Evolutionary conservation across 1,140 invertebrate species (phyloP).

Genomic region (Charaxes varanes): DNA sequence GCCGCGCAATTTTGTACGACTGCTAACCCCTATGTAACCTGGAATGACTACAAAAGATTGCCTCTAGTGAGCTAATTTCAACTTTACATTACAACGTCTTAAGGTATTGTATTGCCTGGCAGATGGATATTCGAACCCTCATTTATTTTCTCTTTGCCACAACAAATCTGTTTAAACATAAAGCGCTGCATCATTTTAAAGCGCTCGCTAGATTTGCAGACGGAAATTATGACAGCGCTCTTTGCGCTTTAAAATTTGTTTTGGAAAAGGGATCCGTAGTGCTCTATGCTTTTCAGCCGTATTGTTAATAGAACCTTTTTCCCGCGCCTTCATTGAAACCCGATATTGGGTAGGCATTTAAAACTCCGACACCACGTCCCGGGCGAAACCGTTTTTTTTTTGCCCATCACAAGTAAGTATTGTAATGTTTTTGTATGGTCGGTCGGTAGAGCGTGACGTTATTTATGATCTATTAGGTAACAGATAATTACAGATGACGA

Average conservation of each 20-base stretch:
- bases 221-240: conserved; percentile 29
- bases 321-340: conserved; percentile 32
- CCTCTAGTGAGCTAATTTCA: conserved; percentile 14
- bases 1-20: conserved; percentile 57
- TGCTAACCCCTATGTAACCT: conserved; percentile 58
- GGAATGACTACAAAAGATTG: conserved; percentile 27
- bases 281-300: conserved; percentile 46
- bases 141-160: conserved; percentile 50
- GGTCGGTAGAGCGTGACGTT: conserved; percentile 36
- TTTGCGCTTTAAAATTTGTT: conserved; percentile 17
- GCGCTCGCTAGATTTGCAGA: conserved; percentile 3
- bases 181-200: conserved; percentile 32
- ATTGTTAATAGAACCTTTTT: conserved; percentile 43
- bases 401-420: conserved; percentile 24
- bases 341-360: conserved; percentile 43
- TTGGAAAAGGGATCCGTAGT: conserved; percentile 40
- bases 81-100: conserved; percentile 1
- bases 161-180: conserved; percentile 23
- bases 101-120: conserved; percentile 22
- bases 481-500: conserved; percentile 49
- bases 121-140: conserved; percentile 43
- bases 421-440: conserved; percentile 33
- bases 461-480: conserved; percentile 42
- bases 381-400: conserved; percentile 29
- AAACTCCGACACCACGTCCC: conserved; percentile 33